Conservation (phyloP, 1,140 invertebrate genomes). For the Drosophila tristis region DNA sequence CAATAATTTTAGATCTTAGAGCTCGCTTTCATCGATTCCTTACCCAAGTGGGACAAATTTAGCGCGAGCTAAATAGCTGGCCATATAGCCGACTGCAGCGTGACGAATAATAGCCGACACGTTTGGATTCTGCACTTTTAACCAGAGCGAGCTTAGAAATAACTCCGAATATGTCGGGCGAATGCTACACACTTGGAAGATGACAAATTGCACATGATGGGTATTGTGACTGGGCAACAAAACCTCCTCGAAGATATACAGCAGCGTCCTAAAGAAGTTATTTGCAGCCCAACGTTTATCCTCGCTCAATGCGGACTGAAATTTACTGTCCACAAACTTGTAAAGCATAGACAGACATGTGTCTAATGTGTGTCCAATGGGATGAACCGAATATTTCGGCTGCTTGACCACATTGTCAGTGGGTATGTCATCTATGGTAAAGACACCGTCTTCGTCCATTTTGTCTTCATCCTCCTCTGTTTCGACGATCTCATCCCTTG, state of each 20-base stretch:
- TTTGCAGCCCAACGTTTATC: conserved; percentile 39
- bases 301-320: conserved; percentile 27
- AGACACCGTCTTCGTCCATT: conserved; percentile 73
- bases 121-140: conserved; percentile 89
- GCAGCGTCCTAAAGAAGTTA: conserved; percentile 78
- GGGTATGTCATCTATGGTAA: conserved; percentile 85
- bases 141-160: conserved; percentile 91
- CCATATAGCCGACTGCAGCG: conserved; percentile 89
- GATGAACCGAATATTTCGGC: conserved; percentile 53
- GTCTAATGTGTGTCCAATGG: conserved; percentile 87
- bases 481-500: conserved; percentile 85
- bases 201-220: conserved; percentile 91
- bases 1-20: background rate
- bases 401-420: conserved; percentile 6
- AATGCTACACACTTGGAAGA: conserved; percentile 91
- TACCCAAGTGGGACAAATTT: conserved; percentile 88
- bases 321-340: conserved; percentile 85
- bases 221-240: conserved; percentile 90
- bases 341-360: conserved; percentile 87
- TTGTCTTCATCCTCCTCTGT: conserved; percentile 81
- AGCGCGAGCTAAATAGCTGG: conserved; percentile 90
- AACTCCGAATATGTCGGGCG: conserved; percentile 87
- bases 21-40: conserved; percentile 9
- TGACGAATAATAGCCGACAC: conserved; percentile 88
- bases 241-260: conserved; percentile 89